Base-by-base conservation (phyloP, 2,113 vertebrate genomes). In the Lasiurus cinereus region DNA sequence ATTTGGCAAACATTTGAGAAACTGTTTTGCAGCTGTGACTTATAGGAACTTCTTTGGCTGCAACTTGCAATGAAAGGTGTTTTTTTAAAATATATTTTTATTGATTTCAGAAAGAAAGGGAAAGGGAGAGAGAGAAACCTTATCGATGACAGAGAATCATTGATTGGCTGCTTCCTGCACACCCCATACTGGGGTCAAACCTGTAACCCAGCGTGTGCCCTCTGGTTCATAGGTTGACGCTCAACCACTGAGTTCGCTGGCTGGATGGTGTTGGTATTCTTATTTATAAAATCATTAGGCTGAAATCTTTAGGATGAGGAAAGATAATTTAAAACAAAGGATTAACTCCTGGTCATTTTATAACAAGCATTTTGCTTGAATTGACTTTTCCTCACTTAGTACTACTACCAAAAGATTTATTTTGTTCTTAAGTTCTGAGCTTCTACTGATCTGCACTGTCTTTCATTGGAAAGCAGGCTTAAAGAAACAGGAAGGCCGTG, bases 401-500 rank as follows among this genome's bases (percentile, higher is more conserved):
- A 79, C 19, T 77, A 5, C 39, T 85, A 18, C 82, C 46, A 90
- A 67, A 89, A 73, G 43, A 56, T 88, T 94, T 82, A 6, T 33
- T 31, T 76, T 50, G 27, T 43, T 80, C 5, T 69, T 69, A 91
- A 95, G 94, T 94, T 90, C 88, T 96, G 80, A 10, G 89, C 87
- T 92, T 78, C 33, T 95, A 2, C 66, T 72, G 62, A 36, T 69
- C 90, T 62, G 39, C 33, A n/a, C 3, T 95, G 80, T 95, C 88
- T 97, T 96, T 97, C 54, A 85, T 79, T 96, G 87, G 43, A 66
- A 93, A 86, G 39, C 16, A 74, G 85, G 43, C 18, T 12, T 56
- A 70, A 92, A 84, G 76, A 76, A 90, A 33, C 46, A 10, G 62
- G 82, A 90, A 91, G 84, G 56, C 88, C 39, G 4, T 36, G n/a